Base-by-base conservation (phyloP, 1,140 invertebrate genomes). In the Anagrus nilaparvatae region DNA sequence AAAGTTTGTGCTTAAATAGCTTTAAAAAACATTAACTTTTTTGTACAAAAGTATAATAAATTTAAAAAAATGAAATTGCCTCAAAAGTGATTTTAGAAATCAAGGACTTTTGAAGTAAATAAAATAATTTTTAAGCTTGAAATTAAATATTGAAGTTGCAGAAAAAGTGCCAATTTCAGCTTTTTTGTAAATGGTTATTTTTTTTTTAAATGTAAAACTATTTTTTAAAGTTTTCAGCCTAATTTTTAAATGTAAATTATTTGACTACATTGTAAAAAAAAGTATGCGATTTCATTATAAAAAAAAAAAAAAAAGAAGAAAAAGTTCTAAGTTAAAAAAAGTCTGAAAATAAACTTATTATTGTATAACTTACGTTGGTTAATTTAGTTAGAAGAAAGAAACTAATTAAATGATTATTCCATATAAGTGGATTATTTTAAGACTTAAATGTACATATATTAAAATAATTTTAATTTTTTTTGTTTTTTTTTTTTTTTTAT, bases 1-100 rank as follows among this genome's bases (percentile, higher is more conserved):
- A 36, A 47, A 40, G 44, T 62, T 63, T 63, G 52, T 59, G 61
- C 55, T 61, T 63, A 49, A 53, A 55, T 54, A 56, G 49, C 56
- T 60, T 55, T 55, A 56, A 47, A 47, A 43, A 35, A 47, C 28
- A 43, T 43, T 38, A 33, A 31, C 34, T 30, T 47, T 47, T 43
- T 47, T 43, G 23, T 43, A 47, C 32, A 47, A 47, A 47, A 43
- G 20, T 16, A 40, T 17, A 20, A 40, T 28, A 19, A 41, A 40
- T 27, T 41, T 10, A 27, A 47, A 47, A 39, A 45, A 43, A n/a
- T n/a, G n/a, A n/a, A 39, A 39, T 33, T 43, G 17, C 34, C 31
- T 43, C 35, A 27, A 19, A 43, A 36, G 40, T n/a, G n/a, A n/a
- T 25, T 47, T 47, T 47, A 43, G 36, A 47, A 43, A 38, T 41